Percentiles rank a stretch among this genome's conserved stretches.
Conservation (phyloP, 2,888 invertebrate species). For the Cataglyphis livida region DNA sequence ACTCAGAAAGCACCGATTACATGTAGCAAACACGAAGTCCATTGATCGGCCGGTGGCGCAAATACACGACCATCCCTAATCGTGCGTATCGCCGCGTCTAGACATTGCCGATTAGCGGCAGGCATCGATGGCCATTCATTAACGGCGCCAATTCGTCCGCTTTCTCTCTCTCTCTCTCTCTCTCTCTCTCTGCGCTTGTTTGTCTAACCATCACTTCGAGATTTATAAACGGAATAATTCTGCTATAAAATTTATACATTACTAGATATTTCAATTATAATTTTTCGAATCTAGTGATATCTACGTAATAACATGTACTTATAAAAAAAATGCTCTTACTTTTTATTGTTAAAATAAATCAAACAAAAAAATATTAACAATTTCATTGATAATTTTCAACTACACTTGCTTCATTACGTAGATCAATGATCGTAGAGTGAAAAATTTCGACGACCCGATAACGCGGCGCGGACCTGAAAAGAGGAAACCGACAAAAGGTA, state of each 20-base stretch:
- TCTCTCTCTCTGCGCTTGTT: not conserved
- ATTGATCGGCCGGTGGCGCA: conserved; percentile 74
- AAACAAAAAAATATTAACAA: not conserved
- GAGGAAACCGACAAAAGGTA: conserved; percentile 31
- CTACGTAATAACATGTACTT: not conserved
- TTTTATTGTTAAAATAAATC: not conserved
- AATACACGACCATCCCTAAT: conserved; percentile 72
- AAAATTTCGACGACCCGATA: conserved; percentile 28
- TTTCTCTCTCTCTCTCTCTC: not conserved
- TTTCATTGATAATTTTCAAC: not conserved
- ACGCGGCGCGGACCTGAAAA: not conserved
- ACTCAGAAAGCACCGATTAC: conserved; percentile 54
- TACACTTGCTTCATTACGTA: conserved; percentile 17
- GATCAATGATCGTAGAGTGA: conserved; percentile 20
- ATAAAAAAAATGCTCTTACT: not conserved
- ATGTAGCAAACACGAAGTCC: conserved; percentile 76
- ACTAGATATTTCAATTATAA: not conserved
- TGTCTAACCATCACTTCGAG: conserved; percentile 24
- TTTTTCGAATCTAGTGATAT: not conserved
- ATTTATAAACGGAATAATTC: conserved; percentile 23
- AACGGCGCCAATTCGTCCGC: conserved; percentile 36
- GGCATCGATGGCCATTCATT: conserved; percentile 52
- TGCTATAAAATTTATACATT: not conserved
- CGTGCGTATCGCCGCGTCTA: conserved; percentile 78
- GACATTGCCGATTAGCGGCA: conserved; percentile 69